Conservation (phyloP, 2,888 invertebrate species). For the Formica aserva region DNA sequence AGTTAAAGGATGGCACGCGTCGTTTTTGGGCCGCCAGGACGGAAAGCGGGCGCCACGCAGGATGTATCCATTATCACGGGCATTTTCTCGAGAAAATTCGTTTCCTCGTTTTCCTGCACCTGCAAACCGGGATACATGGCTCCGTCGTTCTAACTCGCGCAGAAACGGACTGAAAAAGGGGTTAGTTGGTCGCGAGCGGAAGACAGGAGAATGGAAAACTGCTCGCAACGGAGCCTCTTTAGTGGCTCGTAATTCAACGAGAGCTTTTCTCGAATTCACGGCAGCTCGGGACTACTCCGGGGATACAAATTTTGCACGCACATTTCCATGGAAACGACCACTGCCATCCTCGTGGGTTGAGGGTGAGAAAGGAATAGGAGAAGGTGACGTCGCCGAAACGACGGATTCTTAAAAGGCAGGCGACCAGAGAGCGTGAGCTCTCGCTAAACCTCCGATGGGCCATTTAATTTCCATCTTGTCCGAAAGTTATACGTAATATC, state of each 20-base stretch:
- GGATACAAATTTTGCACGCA: conserved; percentile 74
- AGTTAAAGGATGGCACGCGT: conserved; percentile 11
- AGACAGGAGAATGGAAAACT: conserved; percentile 65
- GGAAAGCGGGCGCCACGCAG: conserved; percentile 38
- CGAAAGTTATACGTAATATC: not conserved
- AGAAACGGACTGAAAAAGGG: conserved; percentile 10
- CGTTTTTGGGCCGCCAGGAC: not conserved
- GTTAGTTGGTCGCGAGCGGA: conserved; percentile 34
- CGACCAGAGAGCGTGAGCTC: not conserved
- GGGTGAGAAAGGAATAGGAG: conserved; percentile 18
- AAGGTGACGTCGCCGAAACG: conserved; percentile 1
- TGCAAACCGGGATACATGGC: conserved; percentile 73
- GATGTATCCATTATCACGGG: conserved; percentile 71
- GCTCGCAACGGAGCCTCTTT: conserved; percentile 77
- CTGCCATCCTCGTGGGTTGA: not conserved
- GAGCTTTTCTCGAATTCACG: conserved; percentile 77
- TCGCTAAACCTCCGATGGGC: not conserved
- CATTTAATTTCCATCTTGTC: not conserved
- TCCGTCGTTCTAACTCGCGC: conserved; percentile 36
- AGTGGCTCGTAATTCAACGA: conserved; percentile 79
- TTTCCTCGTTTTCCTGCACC: conserved; percentile 73
- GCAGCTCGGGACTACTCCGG: conserved; percentile 24
- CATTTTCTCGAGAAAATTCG: conserved; percentile 76
- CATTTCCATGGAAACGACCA: conserved; percentile 66
- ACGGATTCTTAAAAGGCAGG: not conserved